Percentiles rank a stretch among this genome's conserved stretches.
phyloP scores from a whole-genome alignment of 2,888 invertebrate genomes.

The Hofmannophila pseudospretella region DNA sequence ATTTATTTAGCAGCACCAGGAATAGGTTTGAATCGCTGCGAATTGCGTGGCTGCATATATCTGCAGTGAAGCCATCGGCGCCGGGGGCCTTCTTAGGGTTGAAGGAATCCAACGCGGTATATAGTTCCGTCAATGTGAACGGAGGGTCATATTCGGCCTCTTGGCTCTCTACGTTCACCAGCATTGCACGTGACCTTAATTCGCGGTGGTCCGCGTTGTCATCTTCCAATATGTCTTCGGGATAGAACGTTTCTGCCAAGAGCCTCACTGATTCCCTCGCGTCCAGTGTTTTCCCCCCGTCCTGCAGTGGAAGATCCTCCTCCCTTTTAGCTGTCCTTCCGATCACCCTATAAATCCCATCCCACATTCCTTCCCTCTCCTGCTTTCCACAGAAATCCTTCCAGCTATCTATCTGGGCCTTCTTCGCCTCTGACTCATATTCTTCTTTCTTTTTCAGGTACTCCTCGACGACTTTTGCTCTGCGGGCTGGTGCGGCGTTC shows the following conservation, averaged over 20 bases:
- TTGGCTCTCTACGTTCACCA: too few relatives aligned
- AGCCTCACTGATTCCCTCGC: constrained; percentile 5
- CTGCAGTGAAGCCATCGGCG: constrained; percentile 13
- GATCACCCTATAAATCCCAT: constrained; percentile 9
- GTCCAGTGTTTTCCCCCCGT: neutral
- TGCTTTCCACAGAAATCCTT: constrained; percentile 10
- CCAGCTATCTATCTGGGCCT: constrained; percentile 5
- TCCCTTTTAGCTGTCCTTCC: neutral
- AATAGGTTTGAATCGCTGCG: neutral
- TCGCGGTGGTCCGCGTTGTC: too few relatives aligned
- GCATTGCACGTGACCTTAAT: too few relatives aligned
- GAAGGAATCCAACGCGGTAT: neutral
- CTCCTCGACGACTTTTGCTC: constrained; percentile 5
- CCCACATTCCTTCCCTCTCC: constrained; percentile 10
- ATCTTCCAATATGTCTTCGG: neutral
- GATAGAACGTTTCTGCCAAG: constrained; percentile 7
- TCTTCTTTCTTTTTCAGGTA: neutral
- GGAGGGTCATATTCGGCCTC: too few relatives aligned
- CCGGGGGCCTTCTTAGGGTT: constrained; percentile 15
- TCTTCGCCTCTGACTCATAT: neutral
- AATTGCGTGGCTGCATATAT: constrained; percentile 1
- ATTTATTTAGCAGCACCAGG: too few relatives aligned
- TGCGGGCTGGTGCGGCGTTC: constrained; percentile 13
- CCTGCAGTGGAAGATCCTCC: constrained; percentile 6
- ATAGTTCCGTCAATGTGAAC: constrained; percentile 9